Conservation (phyloP, 1,140 invertebrate species). For the Parasteatoda tepidariorum region DNA sequence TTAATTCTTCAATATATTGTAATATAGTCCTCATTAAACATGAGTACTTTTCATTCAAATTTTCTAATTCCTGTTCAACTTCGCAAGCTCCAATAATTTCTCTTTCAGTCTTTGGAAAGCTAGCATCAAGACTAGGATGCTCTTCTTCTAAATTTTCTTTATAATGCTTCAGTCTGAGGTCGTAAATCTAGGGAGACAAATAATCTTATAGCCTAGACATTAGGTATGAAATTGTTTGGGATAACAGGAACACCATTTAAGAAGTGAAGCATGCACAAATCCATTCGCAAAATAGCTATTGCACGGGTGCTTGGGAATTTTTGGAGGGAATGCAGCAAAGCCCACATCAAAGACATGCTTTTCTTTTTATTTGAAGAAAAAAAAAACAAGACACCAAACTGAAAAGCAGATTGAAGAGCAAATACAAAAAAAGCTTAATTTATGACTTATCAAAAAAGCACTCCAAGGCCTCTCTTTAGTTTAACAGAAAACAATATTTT, state of each 20-base stretch:
- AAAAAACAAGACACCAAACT: conserved; percentile 8
- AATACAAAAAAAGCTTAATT: neutral
- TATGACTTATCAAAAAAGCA: neutral
- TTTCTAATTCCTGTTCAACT: conserved; percentile 86
- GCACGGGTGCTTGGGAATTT: conserved; percentile 33
- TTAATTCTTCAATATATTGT: conserved; percentile 75
- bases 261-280: conserved; percentile 59
- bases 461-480: neutral
- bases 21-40: conserved; percentile 79
- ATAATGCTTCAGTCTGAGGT: conserved; percentile 87
- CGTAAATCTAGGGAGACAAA: conserved; percentile 81
- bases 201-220: conserved; percentile 44
- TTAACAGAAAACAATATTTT: neutral
- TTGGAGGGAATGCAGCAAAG: conserved; percentile 39
- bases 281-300: conserved; percentile 49
- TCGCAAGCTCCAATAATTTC: conserved; percentile 77
- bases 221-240: conserved; percentile 4
- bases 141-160: conserved; percentile 87
- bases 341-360: conserved; percentile 27
- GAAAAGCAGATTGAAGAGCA: neutral
- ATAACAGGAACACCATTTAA: conserved; percentile 7
- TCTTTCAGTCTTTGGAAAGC: conserved; percentile 68
- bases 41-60: conserved; percentile 82
- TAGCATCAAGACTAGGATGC: conserved; percentile 82
- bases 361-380: conserved; percentile 30